phyloP scores from a whole-genome alignment of 2,888 invertebrate genomes.

The Dolichopus griseipennis region DNA sequence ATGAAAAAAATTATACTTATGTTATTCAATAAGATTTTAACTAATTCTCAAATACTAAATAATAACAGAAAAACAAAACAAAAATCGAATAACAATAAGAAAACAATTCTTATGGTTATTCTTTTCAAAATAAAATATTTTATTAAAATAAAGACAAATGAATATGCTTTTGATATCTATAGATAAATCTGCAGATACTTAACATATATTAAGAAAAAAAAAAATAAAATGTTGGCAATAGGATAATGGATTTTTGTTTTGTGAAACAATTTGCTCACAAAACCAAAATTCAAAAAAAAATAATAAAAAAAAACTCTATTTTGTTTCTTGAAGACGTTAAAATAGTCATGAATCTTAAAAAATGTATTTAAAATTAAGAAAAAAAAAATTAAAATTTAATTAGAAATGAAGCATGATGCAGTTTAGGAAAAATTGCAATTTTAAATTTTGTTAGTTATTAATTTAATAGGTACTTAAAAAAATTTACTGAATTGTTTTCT shows the following conservation, averaged over 20 bases:
- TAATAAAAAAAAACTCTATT: too few relatives aligned
- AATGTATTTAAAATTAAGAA: neutral
- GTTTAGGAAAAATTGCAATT: too few relatives aligned
- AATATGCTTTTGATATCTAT: neutral
- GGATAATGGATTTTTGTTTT: constrained; percentile 1
- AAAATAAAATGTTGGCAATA: neutral
- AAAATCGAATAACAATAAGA: too few relatives aligned
- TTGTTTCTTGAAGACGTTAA: neutral
- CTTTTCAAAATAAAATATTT: neutral
- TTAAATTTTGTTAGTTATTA: too few relatives aligned
- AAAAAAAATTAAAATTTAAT: too few relatives aligned
- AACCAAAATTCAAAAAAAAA: neutral
- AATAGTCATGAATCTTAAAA: constrained; percentile 6
- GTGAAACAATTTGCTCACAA: neutral
- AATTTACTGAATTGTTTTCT: too few relatives aligned
- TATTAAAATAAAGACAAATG: neutral
- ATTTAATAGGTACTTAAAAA: too few relatives aligned
- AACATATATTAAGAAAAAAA: too few relatives aligned
- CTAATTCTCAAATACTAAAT: neutral
- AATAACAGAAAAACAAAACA: neutral
- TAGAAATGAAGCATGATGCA: too few relatives aligned
- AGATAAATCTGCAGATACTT: neutral
- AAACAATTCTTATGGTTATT: neutral
- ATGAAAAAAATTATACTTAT: neutral
- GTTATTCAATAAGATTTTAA: neutral